Base-by-base conservation (phyloP, 2,113 vertebrate genomes). In the Phaetusa simplex region DNA sequence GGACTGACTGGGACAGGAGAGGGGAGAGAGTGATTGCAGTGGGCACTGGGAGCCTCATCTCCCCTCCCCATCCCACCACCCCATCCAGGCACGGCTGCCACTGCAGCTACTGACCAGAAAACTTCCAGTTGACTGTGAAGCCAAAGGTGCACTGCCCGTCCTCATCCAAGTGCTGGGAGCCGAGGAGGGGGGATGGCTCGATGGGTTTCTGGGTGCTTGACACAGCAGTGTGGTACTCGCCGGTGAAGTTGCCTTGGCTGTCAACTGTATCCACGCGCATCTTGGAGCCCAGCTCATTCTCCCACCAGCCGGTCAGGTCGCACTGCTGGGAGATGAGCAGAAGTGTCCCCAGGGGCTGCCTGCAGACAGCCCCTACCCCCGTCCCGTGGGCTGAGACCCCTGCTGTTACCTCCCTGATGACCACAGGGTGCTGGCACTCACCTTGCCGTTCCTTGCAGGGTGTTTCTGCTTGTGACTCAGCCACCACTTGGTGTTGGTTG, bases 401-500 rank as follows among this genome's bases (percentile, higher is more conserved):
- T 45, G 50, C 27, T 20, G 2, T 0, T 13, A 24, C 0, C 1
- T 2, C 16, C 21, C 14, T 0, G 0, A 8, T 20, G 38, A 8
- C 27, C 43, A 15, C 0, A 0, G 23, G 6, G 12, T 21, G 30
- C 38, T 3, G 7, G 8, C 43, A 65, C 61, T 40, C 52, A 95
- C 95, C 42, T 88, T 82, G 45, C 1, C 4, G 0, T 78, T 59
- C 56, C 14, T 4, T 20, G 11, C 1, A 13, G 30, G 16, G 7
- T 0, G 3, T 40, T 93, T 56, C 76, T 36, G 12, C 5, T 10
- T 0, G 0, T 0, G 3, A 5, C 9, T 6, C 1, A 0, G 34
- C 58, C 36, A 5, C 36, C 12, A 3, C 6, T 12, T 40, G 8
- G 5, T 49, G 21, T 30, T 50, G 20, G 22, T 15, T 1, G 0